Base-by-base conservation (phyloP, 2,888 invertebrate genomes). In the Smittia sp. region DNA sequence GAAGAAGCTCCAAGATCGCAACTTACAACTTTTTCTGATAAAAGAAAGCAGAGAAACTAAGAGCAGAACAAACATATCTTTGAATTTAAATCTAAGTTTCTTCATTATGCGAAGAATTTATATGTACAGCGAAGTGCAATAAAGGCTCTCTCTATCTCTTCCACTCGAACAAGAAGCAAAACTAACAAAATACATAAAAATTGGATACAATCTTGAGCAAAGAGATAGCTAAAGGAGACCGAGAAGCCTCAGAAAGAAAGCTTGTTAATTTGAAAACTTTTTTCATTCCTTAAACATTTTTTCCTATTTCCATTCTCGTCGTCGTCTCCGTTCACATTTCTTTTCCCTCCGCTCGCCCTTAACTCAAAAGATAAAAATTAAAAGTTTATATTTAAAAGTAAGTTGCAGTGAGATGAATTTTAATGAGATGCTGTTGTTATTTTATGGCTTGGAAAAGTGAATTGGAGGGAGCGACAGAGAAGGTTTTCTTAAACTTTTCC, bases 381-480 rank as follows among this genome's bases (percentile, higher is more conserved):
- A 72, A 72, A 62, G 72, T 72, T 72, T 62, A 72, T 73, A 73
- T 63, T 65, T 65, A 65, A 63, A 73, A 73, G 73, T 73, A 73
- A 73, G 65, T 65, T 52, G 52, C 65, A 73, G 41, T n/a, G n/a
- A 73, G 73, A 73, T 73, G 73, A 73, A 73, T 73, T 73, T 73
- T 41, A 73, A 73, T 73, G 73, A 73, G 73, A 72, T 62, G 72
- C 62, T 72, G 72, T 72, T 72, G 72, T 72, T 72, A 72, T 72
- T 72, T 62, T 72, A 72, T 72, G 38, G 72, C 38, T 38, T 24
- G 63, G 20, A 58, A 27, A 63, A 63, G n/a, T 13, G 63, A 25
- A 63, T 22, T 27, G 4, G 27, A 63, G 63, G 2, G 27, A 24
- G n/a, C 4, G 3, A 25, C 1, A 9, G 63, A 25, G 27, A 63